Base-by-base conservation (phyloP, 2,113 vertebrate species). In the Camelus dromedarius region DNA sequence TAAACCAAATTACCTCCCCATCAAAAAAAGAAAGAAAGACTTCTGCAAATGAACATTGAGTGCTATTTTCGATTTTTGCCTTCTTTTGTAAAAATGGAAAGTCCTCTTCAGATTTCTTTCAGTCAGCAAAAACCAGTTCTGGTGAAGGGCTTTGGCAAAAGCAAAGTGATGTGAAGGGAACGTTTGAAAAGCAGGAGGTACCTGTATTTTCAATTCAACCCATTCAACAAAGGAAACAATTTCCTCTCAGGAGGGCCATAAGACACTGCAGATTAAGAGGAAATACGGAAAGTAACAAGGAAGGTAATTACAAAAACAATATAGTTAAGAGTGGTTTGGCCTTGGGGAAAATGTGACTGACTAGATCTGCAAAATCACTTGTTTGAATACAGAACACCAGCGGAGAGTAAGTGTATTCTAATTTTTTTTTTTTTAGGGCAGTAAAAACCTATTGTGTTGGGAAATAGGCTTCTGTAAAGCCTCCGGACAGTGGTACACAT, bases 321-420 rank as follows among this genome's bases (percentile, higher is more conserved):
- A 8, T 54, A 35, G 50, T 54, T 64, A 90, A 83, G 30, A 97
- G 89, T 38, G 88, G 8, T 81, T 85, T 93, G 93, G 89, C 96
- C 91, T 96, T 95, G 89, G 50, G 81, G 60, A 72, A 89, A 95
- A 97, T 76, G 56, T 73, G 93, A 94, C 48, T 95, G 88, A 92
- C 46, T 85, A 18, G 13, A 48, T 88, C 26, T 86, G 80, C 80
- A 92, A 85, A 87, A 69, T 75, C 16, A 67, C 90, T 88, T 50
- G 2, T 93, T 90, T 54, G 22, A 88, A 83, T 35, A 89, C 69
- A 77, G n/a, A 92, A 81, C 69, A 60, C 12, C 46, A 75, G 15
- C 7, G 19, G 56, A 88, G 26, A 76, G 12, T 24, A 96, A 54
- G 69, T 42, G n/a, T 38, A 79, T 19, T 84, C 24, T 62, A 50